Conservation (phyloP, 2,113 vertebrate genomes). For the Turnix velox region DNA sequence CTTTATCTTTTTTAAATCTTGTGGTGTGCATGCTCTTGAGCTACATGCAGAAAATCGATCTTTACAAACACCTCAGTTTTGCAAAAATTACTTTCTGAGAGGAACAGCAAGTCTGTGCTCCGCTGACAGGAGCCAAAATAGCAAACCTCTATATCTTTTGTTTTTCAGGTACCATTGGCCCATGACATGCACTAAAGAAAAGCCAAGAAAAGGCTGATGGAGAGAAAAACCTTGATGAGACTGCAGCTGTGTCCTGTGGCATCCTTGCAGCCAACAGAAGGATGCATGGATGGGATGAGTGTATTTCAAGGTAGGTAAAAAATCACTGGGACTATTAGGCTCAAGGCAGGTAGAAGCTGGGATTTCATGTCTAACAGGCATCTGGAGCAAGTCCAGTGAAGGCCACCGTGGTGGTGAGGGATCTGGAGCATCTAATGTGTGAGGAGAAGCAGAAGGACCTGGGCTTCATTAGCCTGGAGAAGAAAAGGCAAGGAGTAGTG, state of each 20-base stretch:
- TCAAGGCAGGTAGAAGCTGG: neutral
- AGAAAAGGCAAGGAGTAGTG: neutral
- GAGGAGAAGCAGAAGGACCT: neutral
- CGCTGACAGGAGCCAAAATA: neutral
- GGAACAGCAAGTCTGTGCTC: neutral
- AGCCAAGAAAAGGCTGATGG: neutral
- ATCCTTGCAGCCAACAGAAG: neutral
- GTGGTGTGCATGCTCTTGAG: conserved; percentile 15
- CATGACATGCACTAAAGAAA: neutral
- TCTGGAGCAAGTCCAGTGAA: neutral
- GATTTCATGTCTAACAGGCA: neutral
- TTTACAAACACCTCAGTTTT: conserved; percentile 21
- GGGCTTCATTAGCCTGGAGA: neutral
- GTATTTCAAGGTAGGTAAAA: neutral
- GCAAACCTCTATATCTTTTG: neutral
- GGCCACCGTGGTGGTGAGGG: neutral
- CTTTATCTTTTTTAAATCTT: conserved; percentile 43
- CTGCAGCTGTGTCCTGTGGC: neutral
- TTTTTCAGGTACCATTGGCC: neutral
- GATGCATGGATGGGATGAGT: neutral
- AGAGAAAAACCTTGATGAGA: conserved; percentile 31
- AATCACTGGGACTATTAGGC: neutral
- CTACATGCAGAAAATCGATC: conserved; percentile 23
- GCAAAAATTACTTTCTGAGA: neutral
- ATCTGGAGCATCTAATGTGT: neutral